Evolutionary conservation across 2,888 invertebrate species (phyloP).

Genomic region (Axea sp.): DNA sequence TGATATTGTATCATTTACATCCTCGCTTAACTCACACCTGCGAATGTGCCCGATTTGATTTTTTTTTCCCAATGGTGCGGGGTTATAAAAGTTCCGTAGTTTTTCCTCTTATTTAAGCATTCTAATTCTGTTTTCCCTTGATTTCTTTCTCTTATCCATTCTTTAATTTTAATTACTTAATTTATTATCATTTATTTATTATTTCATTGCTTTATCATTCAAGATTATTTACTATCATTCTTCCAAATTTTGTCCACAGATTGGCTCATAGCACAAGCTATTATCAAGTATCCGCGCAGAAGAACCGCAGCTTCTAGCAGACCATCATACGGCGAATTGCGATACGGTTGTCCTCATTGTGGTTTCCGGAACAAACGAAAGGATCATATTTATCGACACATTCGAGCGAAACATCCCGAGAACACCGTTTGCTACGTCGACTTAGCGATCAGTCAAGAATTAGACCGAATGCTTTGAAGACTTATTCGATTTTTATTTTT

Average conservation of each 20-base stretch:
- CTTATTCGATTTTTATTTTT: not conserved
- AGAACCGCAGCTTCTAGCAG: conserved; percentile 22
- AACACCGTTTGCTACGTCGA: conserved; percentile 72
- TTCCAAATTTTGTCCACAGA: conserved; percentile 60
- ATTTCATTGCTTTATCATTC: too few species aligned
- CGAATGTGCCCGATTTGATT: conserved; percentile 2
- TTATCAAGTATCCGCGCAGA: conserved; percentile 56
- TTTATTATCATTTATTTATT: conserved; percentile 1
- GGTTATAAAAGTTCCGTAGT: conserved; percentile 17
- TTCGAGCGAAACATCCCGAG: conserved; percentile 73
- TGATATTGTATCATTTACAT: conserved; percentile 28
- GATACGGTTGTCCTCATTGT: conserved; percentile 79
- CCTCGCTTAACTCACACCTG: conserved; percentile 10
- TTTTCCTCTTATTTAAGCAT: conserved; percentile 13
- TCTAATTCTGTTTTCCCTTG: conserved; percentile 7
- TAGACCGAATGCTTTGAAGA: conserved; percentile 43
- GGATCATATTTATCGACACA: conserved; percentile 76
- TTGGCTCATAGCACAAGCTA: conserved; percentile 53
- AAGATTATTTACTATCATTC: conserved; percentile 24
- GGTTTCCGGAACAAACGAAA: conserved; percentile 75
- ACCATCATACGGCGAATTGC: conserved; percentile 65
- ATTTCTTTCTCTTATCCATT: conserved; percentile 8
- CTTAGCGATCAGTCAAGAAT: conserved; percentile 61
- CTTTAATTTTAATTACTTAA: not conserved
- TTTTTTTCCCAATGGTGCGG: conserved; percentile 37